Conservation (phyloP, 2,113 vertebrate species). For the Coregonus clupeaformis region DNA sequence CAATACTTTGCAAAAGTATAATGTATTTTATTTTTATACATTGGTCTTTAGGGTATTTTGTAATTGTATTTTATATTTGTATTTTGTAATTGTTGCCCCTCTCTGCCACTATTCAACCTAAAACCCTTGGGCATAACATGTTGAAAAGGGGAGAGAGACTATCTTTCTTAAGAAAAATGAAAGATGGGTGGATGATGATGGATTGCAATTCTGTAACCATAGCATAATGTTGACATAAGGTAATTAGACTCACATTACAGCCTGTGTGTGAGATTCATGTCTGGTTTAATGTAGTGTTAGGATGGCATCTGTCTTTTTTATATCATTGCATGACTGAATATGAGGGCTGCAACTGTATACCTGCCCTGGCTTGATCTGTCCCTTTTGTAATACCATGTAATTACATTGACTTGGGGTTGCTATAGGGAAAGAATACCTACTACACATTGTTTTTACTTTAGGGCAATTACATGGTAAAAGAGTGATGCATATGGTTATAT, state of each 20-base stretch:
- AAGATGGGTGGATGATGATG: conserved; percentile 20
- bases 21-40: too few relatives aligned
- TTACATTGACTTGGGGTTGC: not conserved
- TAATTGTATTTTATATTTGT: too few relatives aligned
- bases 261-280: not conserved
- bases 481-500: too few relatives aligned
- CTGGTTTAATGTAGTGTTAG: not conserved
- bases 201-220: conserved; percentile 29
- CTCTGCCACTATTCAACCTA: not conserved
- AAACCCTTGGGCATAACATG: conserved; percentile 29
- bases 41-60: too few relatives aligned
- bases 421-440: not conserved
- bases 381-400: not conserved
- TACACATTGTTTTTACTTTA: too few relatives aligned
- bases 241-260: not conserved
- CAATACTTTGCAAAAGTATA: too few relatives aligned
- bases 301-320: not conserved
- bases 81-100: too few relatives aligned
- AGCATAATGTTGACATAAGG: not conserved
- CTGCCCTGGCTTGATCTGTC: not conserved
- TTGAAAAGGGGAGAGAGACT: not conserved
- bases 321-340: not conserved
- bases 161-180: conserved; percentile 29
- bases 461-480: too few relatives aligned
- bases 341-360: not conserved